phyloP scores from a whole-genome alignment of 2,797 vertebrate genomes.

The Danio jaintianensis region DNA sequence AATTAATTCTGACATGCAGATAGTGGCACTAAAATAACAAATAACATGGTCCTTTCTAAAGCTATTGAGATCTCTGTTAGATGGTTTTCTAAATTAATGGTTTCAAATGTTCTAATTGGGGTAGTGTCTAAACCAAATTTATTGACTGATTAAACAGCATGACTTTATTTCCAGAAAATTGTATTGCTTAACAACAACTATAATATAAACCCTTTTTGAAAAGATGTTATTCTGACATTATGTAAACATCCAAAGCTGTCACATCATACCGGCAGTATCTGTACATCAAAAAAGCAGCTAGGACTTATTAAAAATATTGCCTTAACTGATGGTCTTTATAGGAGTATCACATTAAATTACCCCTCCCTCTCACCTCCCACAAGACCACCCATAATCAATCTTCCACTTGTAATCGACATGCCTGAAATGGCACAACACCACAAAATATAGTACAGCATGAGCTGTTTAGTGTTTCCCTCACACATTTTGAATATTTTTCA shows the following conservation, averaged over 20 bases:
- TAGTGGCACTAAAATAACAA: no score
- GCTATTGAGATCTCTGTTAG: no score
- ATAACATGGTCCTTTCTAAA: no score
- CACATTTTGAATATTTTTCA: neutral
- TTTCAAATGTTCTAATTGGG: no score
- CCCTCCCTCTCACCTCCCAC: slow-evolving; percentile 54
- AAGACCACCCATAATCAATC: slow-evolving; percentile 55
- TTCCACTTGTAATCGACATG: slow-evolving; percentile 16
- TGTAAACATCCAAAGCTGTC: neutral
- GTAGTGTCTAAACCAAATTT: no score
- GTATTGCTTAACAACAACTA: no score
- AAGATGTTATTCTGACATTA: neutral
- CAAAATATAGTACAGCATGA: slow-evolving; percentile 8
- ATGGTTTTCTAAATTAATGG: no score
- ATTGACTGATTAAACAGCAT: no score
- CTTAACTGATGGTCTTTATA: slow-evolving; percentile 39
- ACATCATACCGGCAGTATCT: neutral
- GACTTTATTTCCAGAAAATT: no score
- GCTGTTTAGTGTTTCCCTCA: neutral
- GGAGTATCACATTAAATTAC: slow-evolving; percentile 50
- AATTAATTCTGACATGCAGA: no score
- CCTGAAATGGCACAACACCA: slow-evolving; percentile 7
- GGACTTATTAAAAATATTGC: slow-evolving; percentile 19
- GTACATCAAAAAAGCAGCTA: slow-evolving; percentile 3
- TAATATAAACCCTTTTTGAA: no score